These are phyloP conservation scores for Whitmania pigra DNA, from an alignment of 1,140 invertebrate species.

Conservation along the genomic window DNA sequence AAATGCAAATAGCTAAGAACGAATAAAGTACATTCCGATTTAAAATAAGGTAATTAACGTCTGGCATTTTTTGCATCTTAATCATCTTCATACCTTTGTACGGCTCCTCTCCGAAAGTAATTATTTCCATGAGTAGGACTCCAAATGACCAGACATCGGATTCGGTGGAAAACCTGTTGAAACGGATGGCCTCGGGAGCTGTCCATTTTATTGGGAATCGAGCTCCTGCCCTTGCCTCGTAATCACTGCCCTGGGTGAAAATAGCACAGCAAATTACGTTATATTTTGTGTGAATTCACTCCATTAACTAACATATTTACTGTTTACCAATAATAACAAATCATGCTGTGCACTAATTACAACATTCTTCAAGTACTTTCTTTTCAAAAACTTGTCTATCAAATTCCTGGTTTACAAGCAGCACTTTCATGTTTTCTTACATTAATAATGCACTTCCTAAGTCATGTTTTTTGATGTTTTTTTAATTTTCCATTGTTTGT, in stretches of 20 bases:
- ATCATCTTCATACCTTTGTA: constrained; percentile 55
- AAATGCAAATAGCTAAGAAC: neutral
- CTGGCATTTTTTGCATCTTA: neutral
- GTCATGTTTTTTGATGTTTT: too few relatives aligned
- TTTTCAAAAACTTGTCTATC: too few relatives aligned
- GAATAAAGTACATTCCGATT: neutral
- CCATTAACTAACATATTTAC: too few relatives aligned
- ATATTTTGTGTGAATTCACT: too few relatives aligned
- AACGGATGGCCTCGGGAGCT: constrained; percentile 92
- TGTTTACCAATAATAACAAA: too few relatives aligned
- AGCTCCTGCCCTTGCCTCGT: constrained; percentile 47
- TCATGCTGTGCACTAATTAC: too few relatives aligned
- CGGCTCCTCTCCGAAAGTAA: constrained; percentile 92
- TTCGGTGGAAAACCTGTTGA: constrained; percentile 98
- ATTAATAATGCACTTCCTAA: too few relatives aligned
- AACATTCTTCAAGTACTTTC: too few relatives aligned
- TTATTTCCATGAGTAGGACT: constrained; percentile 92
- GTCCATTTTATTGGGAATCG: constrained; percentile 95
- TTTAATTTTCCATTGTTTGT: too few relatives aligned
- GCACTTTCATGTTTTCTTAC: too few relatives aligned
- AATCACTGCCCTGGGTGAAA: too few relatives aligned
- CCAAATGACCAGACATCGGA: constrained; percentile 99
- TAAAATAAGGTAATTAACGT: neutral
- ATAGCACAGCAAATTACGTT: constrained; percentile 12
- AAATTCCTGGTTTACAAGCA: too few relatives aligned